Evolutionary conservation across 2,113 vertebrate genomes (phyloP), one percentile per base, ranked within the genome.

Genomic region (Chlamydotis undulata): DNA sequence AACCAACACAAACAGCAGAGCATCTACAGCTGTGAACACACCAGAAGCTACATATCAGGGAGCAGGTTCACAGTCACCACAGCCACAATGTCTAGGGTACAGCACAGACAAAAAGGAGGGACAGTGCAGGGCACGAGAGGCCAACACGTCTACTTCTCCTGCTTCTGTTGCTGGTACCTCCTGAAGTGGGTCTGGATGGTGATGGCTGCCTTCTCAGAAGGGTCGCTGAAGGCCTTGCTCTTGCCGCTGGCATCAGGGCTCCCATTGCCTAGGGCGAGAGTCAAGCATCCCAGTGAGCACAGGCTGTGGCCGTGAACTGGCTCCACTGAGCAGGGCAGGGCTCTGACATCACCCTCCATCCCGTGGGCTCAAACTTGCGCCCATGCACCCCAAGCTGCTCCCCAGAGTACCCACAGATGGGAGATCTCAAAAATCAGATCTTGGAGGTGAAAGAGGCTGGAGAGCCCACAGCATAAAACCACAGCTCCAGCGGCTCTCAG

Each of bases 121-220:
- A 14, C 17, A 12, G 57, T 0, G 45, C 53, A 24, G 85, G 78
- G 70, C 60, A n/a, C 1, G 4, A 52, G 22, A 0, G 12, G 52
- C 28, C 3, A 5, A 11, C 2, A 5, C 24, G 6, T 96, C 80
- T 98, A 98, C 60, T 94, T 93, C 91, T 98, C 98, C 9, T 98
- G 98, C 89, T 98, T 98, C 97, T 98, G 98, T 95, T 98, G 98
- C 89, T 99, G 98, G 88, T 99, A 98, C 78, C 98, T 98, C 89
- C 98, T 98, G 97, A 98, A 98, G 82, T 98, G 98, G 64, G 93
- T 98, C 97, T 99, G 99, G 95, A 99, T 99, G 85, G 98, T 98
- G 64, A 98, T n/a, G 0, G 98, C 98, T 0, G 98, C 98, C 94
- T 96, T 98, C 76, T 99, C 98, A 0, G 94, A 88, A 35, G 97